These are phyloP conservation scores for Phania funesta DNA, from an alignment of 2,888 invertebrate genomes.

Conservation along the genomic window DNA sequence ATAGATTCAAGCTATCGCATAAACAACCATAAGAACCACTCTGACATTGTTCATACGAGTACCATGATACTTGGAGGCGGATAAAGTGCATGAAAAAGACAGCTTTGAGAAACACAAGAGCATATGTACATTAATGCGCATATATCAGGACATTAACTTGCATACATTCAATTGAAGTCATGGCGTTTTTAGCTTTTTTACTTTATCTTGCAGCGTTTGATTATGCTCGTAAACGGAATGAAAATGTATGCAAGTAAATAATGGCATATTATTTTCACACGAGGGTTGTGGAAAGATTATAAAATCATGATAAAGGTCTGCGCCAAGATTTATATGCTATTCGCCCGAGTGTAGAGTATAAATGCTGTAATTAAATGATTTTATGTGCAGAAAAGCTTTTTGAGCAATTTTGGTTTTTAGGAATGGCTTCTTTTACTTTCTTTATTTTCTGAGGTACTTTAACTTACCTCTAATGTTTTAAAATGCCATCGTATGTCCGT, in stretches of 20 bases:
- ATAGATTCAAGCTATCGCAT: background rate
- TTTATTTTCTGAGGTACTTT: background rate
- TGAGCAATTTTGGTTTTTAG: too few species aligned
- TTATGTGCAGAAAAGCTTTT: too few species aligned
- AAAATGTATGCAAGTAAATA: background rate
- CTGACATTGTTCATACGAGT: background rate
- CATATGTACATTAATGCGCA: background rate
- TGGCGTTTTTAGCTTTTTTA: constrained; percentile 21
- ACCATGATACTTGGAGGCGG: background rate
- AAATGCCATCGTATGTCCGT: constrained; percentile 79
- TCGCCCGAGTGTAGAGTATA: too few species aligned
- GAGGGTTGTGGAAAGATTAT: background rate
- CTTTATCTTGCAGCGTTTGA: background rate
- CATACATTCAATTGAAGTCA: background rate
- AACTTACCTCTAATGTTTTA: constrained; percentile 77
- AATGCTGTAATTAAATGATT: too few species aligned
- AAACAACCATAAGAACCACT: background rate
- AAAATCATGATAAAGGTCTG: too few species aligned
- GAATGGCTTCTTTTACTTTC: background rate
- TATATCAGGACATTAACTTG: background rate
- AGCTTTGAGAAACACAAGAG: background rate
- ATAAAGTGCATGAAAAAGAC: background rate
- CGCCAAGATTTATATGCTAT: too few species aligned
- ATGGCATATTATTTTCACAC: background rate
- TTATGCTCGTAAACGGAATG: background rate